Evolutionary conservation across 2,888 invertebrate genomes (phyloP).

Genomic region (Cataglyphis livida): DNA sequence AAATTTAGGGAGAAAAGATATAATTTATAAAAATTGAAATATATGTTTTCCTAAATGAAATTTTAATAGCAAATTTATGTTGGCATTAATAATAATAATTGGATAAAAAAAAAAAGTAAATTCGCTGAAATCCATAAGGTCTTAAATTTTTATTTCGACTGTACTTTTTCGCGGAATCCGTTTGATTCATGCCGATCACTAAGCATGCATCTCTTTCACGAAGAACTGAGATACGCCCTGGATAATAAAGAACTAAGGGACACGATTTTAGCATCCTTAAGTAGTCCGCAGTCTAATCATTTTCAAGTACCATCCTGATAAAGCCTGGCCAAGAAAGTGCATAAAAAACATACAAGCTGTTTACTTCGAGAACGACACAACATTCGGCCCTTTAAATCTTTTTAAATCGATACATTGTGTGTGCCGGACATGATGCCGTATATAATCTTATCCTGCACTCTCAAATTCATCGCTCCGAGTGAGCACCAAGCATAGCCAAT

Average conservation of each 20-base stretch:
- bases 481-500: neutral
- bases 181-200: slow-evolving; percentile 38
- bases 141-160: slow-evolving; percentile 41
- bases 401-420: neutral
- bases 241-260: slow-evolving; percentile 51
- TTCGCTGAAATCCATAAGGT: neutral
- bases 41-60: neutral
- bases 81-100: neutral
- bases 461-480: neutral
- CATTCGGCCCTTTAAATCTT: slow-evolving; percentile 17
- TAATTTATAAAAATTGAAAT: neutral
- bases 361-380: slow-evolving; percentile 24
- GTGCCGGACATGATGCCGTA: neutral
- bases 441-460: slow-evolving; percentile 30
- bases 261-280: slow-evolving; percentile 53
- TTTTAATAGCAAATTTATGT: neutral
- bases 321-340: neutral
- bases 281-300: slow-evolving; percentile 45
- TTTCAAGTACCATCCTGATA: slow-evolving; percentile 42
- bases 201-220: slow-evolving; percentile 33
- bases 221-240: slow-evolving; percentile 43
- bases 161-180: slow-evolving; percentile 11
- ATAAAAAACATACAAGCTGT: slow-evolving; percentile 26
- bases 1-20: neutral
- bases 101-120: neutral